These are phyloP conservation scores for Ditula angustiorana DNA, from an alignment of 2,888 invertebrate species.

Conservation along the genomic window DNA sequence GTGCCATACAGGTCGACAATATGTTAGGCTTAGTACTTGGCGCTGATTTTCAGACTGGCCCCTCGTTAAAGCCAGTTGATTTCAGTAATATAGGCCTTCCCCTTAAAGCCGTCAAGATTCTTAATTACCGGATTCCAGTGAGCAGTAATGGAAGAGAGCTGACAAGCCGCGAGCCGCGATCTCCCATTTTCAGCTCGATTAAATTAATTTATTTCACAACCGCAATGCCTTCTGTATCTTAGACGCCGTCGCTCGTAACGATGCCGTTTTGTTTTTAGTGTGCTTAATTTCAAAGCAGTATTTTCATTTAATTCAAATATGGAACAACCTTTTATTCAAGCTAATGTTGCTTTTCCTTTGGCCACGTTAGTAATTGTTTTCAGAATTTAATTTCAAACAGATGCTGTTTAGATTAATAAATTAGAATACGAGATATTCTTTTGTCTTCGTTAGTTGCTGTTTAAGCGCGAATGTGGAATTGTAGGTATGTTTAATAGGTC, in stretches of 20 bases:
- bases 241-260: slow-evolving; percentile 2
- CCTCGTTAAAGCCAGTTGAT: not conserved
- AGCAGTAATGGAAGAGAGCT: slow-evolving; percentile 7
- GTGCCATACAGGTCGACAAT: no score
- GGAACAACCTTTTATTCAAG: not conserved
- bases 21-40: no score
- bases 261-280: slow-evolving; percentile 33
- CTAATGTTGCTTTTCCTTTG: not conserved
- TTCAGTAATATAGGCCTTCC: not conserved
- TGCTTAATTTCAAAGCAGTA: not conserved
- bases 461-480: no score
- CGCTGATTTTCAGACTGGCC: not conserved
- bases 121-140: slow-evolving; percentile 19
- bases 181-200: slow-evolving; percentile 29
- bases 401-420: not conserved
- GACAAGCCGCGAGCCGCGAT: slow-evolving; percentile 7
- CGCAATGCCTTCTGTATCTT: not conserved
- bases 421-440: no score
- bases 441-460: no score
- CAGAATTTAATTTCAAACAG: not conserved
- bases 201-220: slow-evolving; percentile 19
- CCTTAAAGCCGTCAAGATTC: slow-evolving; percentile 13
- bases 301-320: not conserved
- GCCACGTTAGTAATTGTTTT: not conserved
- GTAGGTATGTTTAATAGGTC: no score